Base-by-base conservation (phyloP, 2,888 invertebrate genomes). In the Macaria notata region DNA sequence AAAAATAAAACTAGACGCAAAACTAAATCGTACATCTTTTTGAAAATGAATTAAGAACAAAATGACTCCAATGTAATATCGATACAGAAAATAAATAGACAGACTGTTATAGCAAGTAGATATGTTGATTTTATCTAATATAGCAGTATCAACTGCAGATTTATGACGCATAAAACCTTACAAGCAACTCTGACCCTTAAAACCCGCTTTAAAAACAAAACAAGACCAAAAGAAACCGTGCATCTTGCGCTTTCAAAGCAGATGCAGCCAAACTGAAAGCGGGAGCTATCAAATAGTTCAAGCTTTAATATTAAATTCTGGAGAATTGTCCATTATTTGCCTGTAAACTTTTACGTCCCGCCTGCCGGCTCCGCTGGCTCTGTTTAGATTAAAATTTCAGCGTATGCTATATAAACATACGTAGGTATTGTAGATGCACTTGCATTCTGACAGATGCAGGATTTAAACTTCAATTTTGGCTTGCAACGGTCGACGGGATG, bases 351-450 rank as follows among this genome's bases (percentile, higher is more conserved):
- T 50, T 48, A 52, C 56, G 44, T 45, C 29, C 43, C n/a, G 38
- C 29, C 33, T 48, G 38, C 51, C 41, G 31, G 51, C 50, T 31
- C 44, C 38, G 30, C 45, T 19, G 42, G 45, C 36, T 56, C 41
- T 46, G 55, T 36, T 55, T 46, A 55, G 55, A 55, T 49, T 55
- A 50, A 55, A 49, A 46, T 55, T 49, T 46, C 46, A 49, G 49
- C 42, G 30, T 36, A 19, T 36, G 36, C 30, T 36, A 33, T 46
- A 46, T 33, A 46, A 31, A 45, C 45, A 9, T 45, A 45, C 9
- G 3, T 8, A 45, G 31, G 31, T 29, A 3, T 8, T 19, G 3
- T 30, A 31, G 30, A 46, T 31, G 5, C n/a, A 3, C 3, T 2
- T n/a, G 31, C 5, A 45, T 45, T 31, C 31, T 45, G 45, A 46